These are phyloP conservation scores for Scrobipalpa atriplicella DNA, from an alignment of 2,888 invertebrate genomes.

Conservation along the genomic window DNA sequence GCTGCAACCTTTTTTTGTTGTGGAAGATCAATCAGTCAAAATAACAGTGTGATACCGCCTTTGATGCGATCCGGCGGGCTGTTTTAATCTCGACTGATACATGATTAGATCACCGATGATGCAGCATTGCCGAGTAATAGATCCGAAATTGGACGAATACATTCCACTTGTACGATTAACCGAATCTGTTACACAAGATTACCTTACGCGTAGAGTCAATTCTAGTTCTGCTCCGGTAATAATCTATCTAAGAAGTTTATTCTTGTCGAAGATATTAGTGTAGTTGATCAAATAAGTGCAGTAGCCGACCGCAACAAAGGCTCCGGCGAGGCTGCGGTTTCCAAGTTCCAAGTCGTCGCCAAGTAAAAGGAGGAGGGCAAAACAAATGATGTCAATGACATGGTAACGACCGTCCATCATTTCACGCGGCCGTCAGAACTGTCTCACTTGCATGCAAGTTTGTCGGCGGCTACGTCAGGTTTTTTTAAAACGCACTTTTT, in stretches of 20 bases:
- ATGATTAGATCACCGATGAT: conserved; percentile 81
- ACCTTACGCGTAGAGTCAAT: background rate
- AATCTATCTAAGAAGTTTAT: background rate
- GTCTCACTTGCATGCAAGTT: conserved; percentile 47
- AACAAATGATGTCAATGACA: conserved; percentile 74
- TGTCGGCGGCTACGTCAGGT: conserved; percentile 30
- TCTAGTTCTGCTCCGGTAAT: background rate
- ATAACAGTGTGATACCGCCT: conserved; percentile 83
- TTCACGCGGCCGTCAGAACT: conserved; percentile 64
- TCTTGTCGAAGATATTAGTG: conserved; percentile 3
- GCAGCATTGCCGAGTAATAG: conserved; percentile 76
- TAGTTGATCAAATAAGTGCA: conserved; percentile 33
- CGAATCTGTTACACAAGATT: conserved; percentile 35
- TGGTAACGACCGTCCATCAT: conserved; percentile 68
- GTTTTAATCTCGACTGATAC: conserved; percentile 81
- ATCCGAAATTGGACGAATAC: conserved; percentile 72
- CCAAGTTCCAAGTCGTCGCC: conserved; percentile 39
- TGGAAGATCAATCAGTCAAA: conserved; percentile 82
- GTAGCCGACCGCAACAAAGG: conserved; percentile 54
- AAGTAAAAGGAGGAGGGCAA: conserved; percentile 56
- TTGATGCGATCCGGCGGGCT: conserved; percentile 79
- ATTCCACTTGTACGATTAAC: conserved; percentile 63
- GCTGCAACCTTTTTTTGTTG: conserved; percentile 78
- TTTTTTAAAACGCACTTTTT: conserved; percentile 30
- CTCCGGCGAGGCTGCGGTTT: conserved; percentile 45